Percentiles rank a stretch among this genome's conserved stretches.
Conservation (phyloP, 2,113 vertebrate species). For the Bujurquina vittata region DNA sequence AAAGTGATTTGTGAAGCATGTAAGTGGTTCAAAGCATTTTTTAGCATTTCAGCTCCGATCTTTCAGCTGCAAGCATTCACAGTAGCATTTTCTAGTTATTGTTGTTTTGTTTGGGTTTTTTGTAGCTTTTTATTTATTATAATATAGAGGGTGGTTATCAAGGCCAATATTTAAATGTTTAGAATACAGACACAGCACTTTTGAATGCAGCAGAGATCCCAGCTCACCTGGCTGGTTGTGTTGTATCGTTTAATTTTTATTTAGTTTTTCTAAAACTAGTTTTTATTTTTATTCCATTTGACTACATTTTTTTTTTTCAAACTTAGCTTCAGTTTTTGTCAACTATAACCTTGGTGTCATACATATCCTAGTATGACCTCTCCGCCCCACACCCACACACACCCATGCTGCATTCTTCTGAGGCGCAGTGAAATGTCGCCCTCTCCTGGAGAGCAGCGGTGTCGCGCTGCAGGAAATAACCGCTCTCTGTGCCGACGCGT, state of each 20-base stretch:
- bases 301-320: neutral
- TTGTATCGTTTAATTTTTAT: neutral
- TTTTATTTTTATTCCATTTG: neutral
- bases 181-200: neutral
- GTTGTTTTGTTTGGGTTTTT: too few species aligned
- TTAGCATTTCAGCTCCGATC: too few species aligned
- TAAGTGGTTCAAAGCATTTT: too few species aligned
- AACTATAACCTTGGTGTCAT: neutral
- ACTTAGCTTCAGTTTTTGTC: neutral
- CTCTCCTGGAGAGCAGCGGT: constrained; percentile 1
- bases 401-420: neutral
- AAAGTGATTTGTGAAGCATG: too few species aligned
- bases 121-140: neutral
- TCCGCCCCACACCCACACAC: too few species aligned
- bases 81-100: too few species aligned
- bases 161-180: neutral
- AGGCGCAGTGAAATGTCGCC: constrained; percentile 19
- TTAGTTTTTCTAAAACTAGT: neutral
- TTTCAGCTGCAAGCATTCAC: too few species aligned
- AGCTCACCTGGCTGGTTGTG: too few species aligned
- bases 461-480: neutral
- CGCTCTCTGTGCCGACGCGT: constrained; percentile 16
- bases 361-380: neutral
- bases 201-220: too few species aligned
- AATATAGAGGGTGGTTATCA: neutral